Evolutionary conservation across 2,888 invertebrate genomes (phyloP).

Genomic region (Caenorhabditis wallacei): DNA sequence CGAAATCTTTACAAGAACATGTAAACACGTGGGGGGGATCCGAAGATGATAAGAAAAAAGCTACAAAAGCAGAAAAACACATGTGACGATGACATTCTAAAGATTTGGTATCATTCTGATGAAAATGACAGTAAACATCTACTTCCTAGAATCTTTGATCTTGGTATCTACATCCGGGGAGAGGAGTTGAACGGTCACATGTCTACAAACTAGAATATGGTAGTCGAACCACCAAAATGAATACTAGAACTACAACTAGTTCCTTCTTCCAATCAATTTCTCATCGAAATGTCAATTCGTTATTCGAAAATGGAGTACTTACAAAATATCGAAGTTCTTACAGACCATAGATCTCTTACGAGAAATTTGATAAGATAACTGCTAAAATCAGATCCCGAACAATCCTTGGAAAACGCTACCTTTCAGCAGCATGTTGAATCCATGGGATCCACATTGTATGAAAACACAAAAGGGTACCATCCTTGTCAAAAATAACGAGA

Average conservation of each 20-base stretch:
- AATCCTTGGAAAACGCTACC: constrained; percentile 1
- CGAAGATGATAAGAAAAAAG: constrained; percentile 18
- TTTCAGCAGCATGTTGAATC: constrained; percentile 82
- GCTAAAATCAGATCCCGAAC: no score
- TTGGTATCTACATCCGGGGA: constrained; percentile 24
- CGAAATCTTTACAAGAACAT: constrained; percentile 41
- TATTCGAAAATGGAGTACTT: no score
- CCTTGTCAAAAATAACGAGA: constrained; percentile 85
- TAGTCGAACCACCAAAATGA: background rate
- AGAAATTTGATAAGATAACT: no score
- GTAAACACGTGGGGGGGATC: constrained; percentile 33
- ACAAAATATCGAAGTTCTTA: background rate
- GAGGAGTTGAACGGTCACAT: constrained; percentile 11
- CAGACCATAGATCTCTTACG: background rate
- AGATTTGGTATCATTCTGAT: background rate
- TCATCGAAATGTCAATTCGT: no score
- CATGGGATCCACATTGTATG: constrained; percentile 85
- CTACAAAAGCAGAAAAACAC: constrained; percentile 36
- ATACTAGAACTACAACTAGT: background rate
- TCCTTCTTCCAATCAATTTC: no score
- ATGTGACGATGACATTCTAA: constrained; percentile 43
- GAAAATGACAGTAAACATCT: constrained; percentile 23
- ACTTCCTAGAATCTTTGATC: constrained; percentile 49
- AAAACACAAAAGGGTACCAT: constrained; percentile 85
- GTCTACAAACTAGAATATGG: constrained; percentile 23